phyloP scores from a whole-genome alignment of 2,113 vertebrate genomes.

The Saguinus imperator region DNA sequence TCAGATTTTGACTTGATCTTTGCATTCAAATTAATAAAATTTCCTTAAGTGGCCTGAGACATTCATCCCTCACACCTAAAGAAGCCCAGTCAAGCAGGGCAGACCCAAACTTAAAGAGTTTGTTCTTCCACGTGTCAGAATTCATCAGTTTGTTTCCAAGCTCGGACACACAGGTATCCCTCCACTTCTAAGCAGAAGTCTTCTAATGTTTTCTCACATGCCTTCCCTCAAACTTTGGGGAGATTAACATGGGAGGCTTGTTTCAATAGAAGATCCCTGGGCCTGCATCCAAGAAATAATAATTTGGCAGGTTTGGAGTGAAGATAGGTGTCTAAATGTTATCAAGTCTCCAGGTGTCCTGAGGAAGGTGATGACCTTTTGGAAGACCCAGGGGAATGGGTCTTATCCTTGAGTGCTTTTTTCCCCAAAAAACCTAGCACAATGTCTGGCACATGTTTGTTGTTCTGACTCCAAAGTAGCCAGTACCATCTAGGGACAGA shows the following conservation, averaged over 20 bases:
- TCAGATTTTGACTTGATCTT: constrained; percentile 1
- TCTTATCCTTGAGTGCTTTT: background rate
- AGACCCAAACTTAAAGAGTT: background rate
- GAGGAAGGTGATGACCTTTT: background rate
- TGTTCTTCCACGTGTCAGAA: background rate
- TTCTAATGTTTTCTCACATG: background rate
- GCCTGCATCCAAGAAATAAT: background rate
- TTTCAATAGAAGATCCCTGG: background rate
- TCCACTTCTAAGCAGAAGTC: background rate
- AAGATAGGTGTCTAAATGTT: background rate
- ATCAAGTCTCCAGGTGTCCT: background rate
- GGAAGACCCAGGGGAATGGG: background rate
- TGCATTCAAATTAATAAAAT: background rate
- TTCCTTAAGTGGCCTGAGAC: background rate
- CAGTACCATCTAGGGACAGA: background rate
- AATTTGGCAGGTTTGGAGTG: background rate
- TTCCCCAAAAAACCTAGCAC: background rate
- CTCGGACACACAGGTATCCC: background rate
- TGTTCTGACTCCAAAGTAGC: background rate
- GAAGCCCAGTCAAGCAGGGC: background rate
- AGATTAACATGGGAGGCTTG: background rate
- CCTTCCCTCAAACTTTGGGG: background rate
- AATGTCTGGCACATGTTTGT: background rate
- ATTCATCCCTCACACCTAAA: background rate
- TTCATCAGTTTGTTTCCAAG: background rate